Base-by-base conservation (phyloP, 1,140 invertebrate species). In the Penaeus vannamei region DNA sequence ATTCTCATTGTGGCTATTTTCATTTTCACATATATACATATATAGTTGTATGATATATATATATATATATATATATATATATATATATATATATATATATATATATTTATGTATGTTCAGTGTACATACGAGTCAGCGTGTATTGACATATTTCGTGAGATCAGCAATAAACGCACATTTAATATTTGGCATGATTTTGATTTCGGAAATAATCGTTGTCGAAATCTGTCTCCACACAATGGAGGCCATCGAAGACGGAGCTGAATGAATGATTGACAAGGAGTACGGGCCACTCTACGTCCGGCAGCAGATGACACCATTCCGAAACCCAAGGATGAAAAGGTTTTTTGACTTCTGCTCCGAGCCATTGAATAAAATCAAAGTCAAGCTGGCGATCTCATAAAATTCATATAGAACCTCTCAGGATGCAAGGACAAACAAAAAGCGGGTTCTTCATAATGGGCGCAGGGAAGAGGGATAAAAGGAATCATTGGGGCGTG, bases 401-500 rank as follows among this genome's bases (percentile, higher is more conserved):
- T 87, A 87, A 87, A 87, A 87, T 87, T 87, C 86, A 87, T 87
- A 64, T 80, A 80, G 86, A 64, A 87, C 23, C 86, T 87, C 86
- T 87, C 77, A 87, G 86, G 62, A 82, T 80, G 77, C 79, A 80
- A 79, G 86, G 86, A 87, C 86, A 87, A 87, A 87, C 86, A 87
- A 66, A 80, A 80, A 87, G 86, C 82, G 86, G 82, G 86, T 87
- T 87, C 86, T 87, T 87, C 86, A 87, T 87, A 87, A 87, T 87
- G 79, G 86, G 86, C 62, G 64, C 77, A 42, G 61, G 79, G 14
- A 66, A 80, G 86, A 80, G 79, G 86, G 36, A 36, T 80, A 87
- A 87, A 87, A 87, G 86, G 86, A 87, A 80, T 82, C 86, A 87
- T 61, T 64, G 76, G 82, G 59, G 86, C 86, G 86, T 87, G 79